Percentiles rank a stretch among this genome's conserved stretches.
Conservation (phyloP, 2,888 invertebrate genomes). For the Ecliptopera silaceata region DNA sequence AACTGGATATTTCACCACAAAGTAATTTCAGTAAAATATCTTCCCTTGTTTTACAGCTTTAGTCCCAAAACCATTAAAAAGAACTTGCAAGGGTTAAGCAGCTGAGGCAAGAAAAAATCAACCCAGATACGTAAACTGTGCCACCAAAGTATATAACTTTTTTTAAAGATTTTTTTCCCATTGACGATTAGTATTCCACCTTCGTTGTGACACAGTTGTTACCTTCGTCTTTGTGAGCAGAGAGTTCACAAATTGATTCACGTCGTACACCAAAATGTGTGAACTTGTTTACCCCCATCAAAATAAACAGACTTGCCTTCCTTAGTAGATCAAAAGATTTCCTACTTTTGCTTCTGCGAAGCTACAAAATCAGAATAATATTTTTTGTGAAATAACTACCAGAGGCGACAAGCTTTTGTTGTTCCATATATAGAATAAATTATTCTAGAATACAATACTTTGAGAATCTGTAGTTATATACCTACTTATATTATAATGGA, state of each 20-base stretch:
- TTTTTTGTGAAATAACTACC: not conserved
- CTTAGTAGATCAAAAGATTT: slow-evolving; percentile 34
- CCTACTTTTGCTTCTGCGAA: slow-evolving; percentile 17
- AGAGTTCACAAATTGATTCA: slow-evolving; percentile 37
- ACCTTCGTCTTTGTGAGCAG: slow-evolving; percentile 29
- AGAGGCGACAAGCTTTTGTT: too few species aligned
- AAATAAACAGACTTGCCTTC: slow-evolving; percentile 36
- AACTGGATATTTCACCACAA: slow-evolving; percentile 22
- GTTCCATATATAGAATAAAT: too few species aligned
- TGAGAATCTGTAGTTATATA: too few species aligned
- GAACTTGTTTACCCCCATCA: slow-evolving; percentile 39
- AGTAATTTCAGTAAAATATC: slow-evolving; percentile 36
- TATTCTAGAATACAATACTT: too few species aligned
- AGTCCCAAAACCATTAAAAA: slow-evolving; percentile 48
- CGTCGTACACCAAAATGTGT: slow-evolving; percentile 34
- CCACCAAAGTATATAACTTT: slow-evolving; percentile 39
- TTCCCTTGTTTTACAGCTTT: slow-evolving; percentile 38
- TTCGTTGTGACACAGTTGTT: slow-evolving; percentile 34
- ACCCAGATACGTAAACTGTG: slow-evolving; percentile 44
- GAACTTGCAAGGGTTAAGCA: slow-evolving; percentile 46
- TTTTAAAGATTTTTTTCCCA: slow-evolving; percentile 36
- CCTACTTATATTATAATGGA: too few species aligned
- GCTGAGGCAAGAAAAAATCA: slow-evolving; percentile 44
- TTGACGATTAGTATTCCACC: slow-evolving; percentile 37
- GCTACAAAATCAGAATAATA: slow-evolving; percentile 27